Evolutionary conservation across 2,797 vertebrate species (phyloP).

Genomic region (Danio albolineatus): DNA sequence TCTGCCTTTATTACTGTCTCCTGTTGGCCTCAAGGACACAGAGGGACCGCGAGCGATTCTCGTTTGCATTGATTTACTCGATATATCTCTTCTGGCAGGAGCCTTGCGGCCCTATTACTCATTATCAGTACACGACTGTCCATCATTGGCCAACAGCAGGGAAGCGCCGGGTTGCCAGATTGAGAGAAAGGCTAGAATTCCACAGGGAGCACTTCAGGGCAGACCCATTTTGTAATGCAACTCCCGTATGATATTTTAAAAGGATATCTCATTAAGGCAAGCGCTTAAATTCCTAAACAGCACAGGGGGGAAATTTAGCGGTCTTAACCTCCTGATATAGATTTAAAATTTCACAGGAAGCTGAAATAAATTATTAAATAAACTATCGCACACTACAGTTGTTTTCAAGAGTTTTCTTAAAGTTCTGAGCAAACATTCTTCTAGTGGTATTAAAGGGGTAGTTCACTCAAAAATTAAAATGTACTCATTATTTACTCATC

Average conservation of each 20-base stretch:
- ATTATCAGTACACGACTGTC: conserved; percentile 21
- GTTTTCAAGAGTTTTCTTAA: too few species aligned
- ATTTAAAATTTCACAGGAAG: too few species aligned
- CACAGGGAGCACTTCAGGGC: neutral
- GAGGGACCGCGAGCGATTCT: neutral
- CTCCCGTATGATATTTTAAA: neutral
- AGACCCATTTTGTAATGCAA: neutral
- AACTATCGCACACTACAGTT: too few species aligned
- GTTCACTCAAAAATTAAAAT: too few species aligned
- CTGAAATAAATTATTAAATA: too few species aligned
- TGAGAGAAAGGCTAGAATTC: neutral
- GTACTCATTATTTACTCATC: too few species aligned
- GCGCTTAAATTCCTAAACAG: neutral
- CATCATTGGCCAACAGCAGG: conserved; percentile 19
- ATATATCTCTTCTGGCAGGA: conserved; percentile 6
- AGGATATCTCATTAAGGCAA: neutral
- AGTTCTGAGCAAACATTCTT: too few species aligned
- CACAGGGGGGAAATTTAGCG: neutral
- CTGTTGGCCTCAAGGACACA: conserved; percentile 27
- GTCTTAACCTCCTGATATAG: neutral
- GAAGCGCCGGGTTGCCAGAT: conserved; percentile 32
- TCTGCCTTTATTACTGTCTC: conserved; percentile 13
- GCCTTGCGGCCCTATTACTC: conserved; percentile 18
- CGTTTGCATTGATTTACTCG: conserved; percentile 9
- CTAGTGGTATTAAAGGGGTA: too few species aligned